Base-by-base conservation (phyloP, 2,797 vertebrate species). In the Dromococcyx pavoninus region DNA sequence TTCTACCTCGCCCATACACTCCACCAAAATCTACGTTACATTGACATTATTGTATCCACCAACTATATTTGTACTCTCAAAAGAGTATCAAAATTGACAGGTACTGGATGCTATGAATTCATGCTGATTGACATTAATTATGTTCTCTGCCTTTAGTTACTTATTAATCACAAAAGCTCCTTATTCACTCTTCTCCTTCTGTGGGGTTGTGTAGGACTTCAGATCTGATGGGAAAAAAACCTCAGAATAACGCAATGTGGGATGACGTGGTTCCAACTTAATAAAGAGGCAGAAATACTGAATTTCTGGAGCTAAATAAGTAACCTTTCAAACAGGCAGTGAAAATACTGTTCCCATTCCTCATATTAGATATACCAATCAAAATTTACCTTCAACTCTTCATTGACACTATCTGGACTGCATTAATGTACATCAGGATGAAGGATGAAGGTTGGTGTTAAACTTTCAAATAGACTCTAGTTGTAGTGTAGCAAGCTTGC, bases 111-210 rank as follows among this genome's bases (percentile, higher is more conserved):
- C 74, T 73, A 82, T 76, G 90, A 90, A 93, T 93, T 94, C 83
- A 28, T 50, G 27, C 8, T 95, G 96, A 95, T 94, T 96, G 96
- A 95, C 96, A 88, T 73, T 96, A 96, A 96, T 96, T 96, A 88
- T 91, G 90, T 85, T 93, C 90, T 24, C 64, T 94, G 23, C 51
- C 64, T 82, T 95, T 81, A 91, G 86, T 88, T 89, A 75, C 89
- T 88, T 93, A 93, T 86, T 96, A 96, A 91, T 91, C 86, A 85
- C 4, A 39, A 41, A 79, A 66, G 43, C 48, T 51, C 83, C 39
- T 93, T 94, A 73, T 64, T 72, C 83, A 48, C 3, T 77, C 86
- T 88, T 93, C 37, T 86, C 79, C 80, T 94, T 93, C 39, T 95
- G 6, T 50, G 74, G 88, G 33, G 6, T 66, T 94, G 88, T 78